Evolutionary conservation across 2,888 invertebrate genomes (phyloP).

Genomic region (Acleris laterana): DNA sequence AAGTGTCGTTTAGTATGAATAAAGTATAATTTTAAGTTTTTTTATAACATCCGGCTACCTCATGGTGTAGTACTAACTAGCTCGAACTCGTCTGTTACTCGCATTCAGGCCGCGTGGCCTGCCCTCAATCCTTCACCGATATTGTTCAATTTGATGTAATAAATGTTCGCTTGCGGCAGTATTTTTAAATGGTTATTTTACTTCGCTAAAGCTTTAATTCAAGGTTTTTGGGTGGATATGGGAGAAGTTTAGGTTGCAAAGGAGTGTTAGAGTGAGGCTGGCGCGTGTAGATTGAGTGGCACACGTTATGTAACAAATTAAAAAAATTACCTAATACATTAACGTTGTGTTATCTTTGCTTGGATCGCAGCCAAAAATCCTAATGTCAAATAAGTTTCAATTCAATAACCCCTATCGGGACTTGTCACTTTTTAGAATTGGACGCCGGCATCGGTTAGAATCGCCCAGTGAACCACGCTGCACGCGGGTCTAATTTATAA

Average conservation of each 20-base stretch:
- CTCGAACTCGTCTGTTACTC: conserved; percentile 43
- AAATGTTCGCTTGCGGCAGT: neutral
- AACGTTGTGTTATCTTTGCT: too few relatives aligned
- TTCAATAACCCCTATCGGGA: too few relatives aligned
- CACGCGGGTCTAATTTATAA: neutral
- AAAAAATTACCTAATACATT: too few relatives aligned
- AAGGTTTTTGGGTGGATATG: too few relatives aligned
- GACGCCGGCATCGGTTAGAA: neutral
- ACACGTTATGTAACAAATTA: too few relatives aligned
- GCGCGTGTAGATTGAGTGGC: too few relatives aligned
- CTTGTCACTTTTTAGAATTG: neutral
- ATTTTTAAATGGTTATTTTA: neutral
- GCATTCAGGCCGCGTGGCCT: conserved; percentile 21
- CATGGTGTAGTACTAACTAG: conserved; percentile 61
- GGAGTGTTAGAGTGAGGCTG: too few relatives aligned
- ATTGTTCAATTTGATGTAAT: conserved; percentile 6
- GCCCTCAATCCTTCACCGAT: conserved; percentile 10
- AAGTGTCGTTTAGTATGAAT: conserved; percentile 52
- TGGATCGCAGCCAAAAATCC: too few relatives aligned
- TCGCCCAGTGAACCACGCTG: neutral
- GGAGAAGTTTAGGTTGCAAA: too few relatives aligned
- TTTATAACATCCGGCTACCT: conserved; percentile 70
- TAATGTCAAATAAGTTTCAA: too few relatives aligned
- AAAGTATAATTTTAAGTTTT: conserved; percentile 56
- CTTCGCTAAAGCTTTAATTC: neutral